Evolutionary conservation across 2,888 invertebrate species (phyloP).

Genomic region (Hypena proboscidalis): DNA sequence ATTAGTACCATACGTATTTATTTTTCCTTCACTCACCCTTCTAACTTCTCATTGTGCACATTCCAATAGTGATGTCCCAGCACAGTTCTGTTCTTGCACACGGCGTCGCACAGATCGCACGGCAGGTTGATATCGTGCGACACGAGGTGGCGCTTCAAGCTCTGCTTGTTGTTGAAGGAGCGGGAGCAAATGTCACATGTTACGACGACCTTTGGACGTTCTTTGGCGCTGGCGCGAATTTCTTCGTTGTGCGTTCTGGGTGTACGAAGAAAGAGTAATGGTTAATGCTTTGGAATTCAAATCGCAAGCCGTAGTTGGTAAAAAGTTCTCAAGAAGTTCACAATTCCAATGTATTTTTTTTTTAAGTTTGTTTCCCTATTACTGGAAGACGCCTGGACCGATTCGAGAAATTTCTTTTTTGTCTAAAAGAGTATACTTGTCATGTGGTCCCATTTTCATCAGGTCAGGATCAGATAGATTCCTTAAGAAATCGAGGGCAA

Average conservation of each 20-base stretch:
- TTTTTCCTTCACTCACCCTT: conserved; percentile 31
- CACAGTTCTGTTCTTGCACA: conserved; percentile 42
- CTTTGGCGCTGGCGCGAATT: conserved; percentile 22
- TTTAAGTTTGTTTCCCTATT: too few species aligned
- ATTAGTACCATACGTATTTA: too few species aligned
- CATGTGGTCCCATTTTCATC: too few species aligned
- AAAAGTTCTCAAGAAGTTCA: too few species aligned
- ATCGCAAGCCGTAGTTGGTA: too few species aligned
- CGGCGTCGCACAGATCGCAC: conserved; percentile 42
- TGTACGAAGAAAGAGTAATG: background rate
- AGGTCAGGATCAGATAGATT: too few species aligned
- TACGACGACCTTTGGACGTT: conserved; percentile 14
- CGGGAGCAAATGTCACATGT: conserved; percentile 53
- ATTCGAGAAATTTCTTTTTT: too few species aligned
- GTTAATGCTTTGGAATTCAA: too few species aligned
- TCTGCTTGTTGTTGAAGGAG: conserved; percentile 46
- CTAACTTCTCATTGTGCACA: conserved; percentile 42
- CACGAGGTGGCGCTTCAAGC: conserved; percentile 49
- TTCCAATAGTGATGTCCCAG: conserved; percentile 44
- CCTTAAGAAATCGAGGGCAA: too few species aligned
- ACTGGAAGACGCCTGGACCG: too few species aligned
- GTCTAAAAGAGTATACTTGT: too few species aligned
- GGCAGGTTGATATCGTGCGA: conserved; percentile 40
- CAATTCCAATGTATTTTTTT: too few species aligned
- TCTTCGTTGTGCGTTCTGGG: conserved; percentile 47